Evolutionary conservation across 2,797 vertebrate genomes (phyloP), one percentile per base, ranked within the genome.

Genomic region (Neosilurus hyrtlii): DNA sequence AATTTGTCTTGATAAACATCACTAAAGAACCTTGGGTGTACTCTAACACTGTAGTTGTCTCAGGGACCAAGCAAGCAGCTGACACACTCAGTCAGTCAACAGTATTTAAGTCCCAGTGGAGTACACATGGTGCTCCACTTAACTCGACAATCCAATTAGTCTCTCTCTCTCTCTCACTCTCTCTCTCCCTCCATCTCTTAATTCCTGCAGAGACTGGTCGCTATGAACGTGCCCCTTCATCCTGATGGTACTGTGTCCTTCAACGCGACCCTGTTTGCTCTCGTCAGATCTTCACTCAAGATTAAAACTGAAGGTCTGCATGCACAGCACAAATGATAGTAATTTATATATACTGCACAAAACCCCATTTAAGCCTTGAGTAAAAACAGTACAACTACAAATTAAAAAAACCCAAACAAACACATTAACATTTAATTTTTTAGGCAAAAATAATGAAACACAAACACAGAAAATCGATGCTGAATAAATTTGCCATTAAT

Each of bases 181-280:
- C 3, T 70, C 30, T 67, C 30, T 66, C 24, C 72, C 72, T 79
- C 65, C 24, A 12, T 83, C 73, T 80, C 52, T 37, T 77, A 49
- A 67, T 79, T 81, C 63, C 54, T 87, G 9, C 93, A 99, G 98
- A 95, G 98, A 85, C 92, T 99, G 84, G 98, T 99, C 43, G 96
- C 96, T 49, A 99, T 99, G 98, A 99, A 99, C 91, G 98, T 99
- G 95, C 97, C 97, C 76, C 95, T 98, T 71, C 96, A 96, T 89
- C 92, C 95, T 5, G 97, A 98, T 0, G 97, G 97, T 78, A 98
- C 96, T 0, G 96, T 98, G 87, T 98, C 97, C 90, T 99, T 98
- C 82, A 99, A 98, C 6, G 98, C 98, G 74, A 99, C 98, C 9
- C 92, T 99, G 67, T 99, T 99, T 88, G 97, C 98, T 88, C 92